phyloP scores from a whole-genome alignment of 2,888 invertebrate species.

The Endomychus coccineus region DNA sequence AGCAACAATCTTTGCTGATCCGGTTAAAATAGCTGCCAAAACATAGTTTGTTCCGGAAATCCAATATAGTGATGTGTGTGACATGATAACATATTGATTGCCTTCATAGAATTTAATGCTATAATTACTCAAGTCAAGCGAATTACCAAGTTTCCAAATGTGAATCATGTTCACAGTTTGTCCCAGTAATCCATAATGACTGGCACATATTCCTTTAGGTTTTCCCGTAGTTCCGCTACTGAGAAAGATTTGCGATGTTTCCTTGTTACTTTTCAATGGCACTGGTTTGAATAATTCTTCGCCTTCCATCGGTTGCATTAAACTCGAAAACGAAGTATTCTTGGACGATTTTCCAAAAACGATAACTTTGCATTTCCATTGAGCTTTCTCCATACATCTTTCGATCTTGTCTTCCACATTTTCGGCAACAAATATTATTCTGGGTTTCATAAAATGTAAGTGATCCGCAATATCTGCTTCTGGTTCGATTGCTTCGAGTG shows the following conservation, averaged over 20 bases:
- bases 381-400: conserved; percentile 23
- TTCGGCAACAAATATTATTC: conserved; percentile 30
- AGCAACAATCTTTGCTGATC: conserved; percentile 28
- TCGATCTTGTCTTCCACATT: conserved; percentile 28
- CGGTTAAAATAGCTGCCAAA: conserved; percentile 21
- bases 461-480: conserved; percentile 28
- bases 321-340: conserved; percentile 18
- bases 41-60: conserved; percentile 30
- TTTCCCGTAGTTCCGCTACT: conserved; percentile 38
- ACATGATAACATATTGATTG: conserved; percentile 13
- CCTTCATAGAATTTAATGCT: background rate
- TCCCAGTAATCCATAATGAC: conserved; percentile 23
- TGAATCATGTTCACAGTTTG: conserved; percentile 16
- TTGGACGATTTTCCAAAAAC: conserved; percentile 27
- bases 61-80: conserved; percentile 36
- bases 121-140: background rate
- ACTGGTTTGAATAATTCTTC: conserved; percentile 29
- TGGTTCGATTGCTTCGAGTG: conserved; percentile 31
- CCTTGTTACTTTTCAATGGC: conserved; percentile 13
- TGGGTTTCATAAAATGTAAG: conserved; percentile 23
- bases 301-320: conserved; percentile 23
- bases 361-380: conserved; percentile 27
- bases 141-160: background rate
- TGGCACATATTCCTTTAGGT: conserved; percentile 35
- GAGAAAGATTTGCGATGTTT: conserved; percentile 31